These are phyloP conservation scores for Ptyas mucosa DNA, from an alignment of 2,113 vertebrate species.

Conservation along the genomic window DNA sequence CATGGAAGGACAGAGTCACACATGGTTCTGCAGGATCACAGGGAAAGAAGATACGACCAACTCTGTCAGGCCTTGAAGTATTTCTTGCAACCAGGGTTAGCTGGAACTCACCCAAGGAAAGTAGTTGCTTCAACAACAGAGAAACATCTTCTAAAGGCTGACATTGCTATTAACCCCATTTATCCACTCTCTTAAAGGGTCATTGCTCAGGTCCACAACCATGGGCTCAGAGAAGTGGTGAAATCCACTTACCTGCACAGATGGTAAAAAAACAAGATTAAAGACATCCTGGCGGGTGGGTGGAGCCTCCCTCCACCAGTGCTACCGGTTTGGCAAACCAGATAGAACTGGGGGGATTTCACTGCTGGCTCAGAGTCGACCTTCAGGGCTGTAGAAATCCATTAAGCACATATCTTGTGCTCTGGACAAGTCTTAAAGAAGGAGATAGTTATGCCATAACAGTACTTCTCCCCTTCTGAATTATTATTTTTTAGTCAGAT, in stretches of 20 bases:
- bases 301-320: too few species aligned
- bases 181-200: neutral
- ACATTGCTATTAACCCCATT: neutral
- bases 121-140: neutral
- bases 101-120: neutral
- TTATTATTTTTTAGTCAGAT: neutral
- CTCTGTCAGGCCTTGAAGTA: neutral
- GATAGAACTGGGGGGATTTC: too few species aligned
- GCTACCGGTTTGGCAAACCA: too few species aligned
- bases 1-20: neutral
- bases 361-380: neutral
- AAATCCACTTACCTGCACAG: too few species aligned
- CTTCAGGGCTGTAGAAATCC: neutral
- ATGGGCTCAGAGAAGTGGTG: neutral
- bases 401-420: neutral
- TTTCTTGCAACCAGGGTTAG: neutral
- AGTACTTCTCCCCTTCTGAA: neutral
- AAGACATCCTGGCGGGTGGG: too few species aligned
- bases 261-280: too few species aligned
- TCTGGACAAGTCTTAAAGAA: neutral
- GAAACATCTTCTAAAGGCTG: neutral
- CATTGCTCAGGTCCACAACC: neutral
- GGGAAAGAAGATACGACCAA: neutral
- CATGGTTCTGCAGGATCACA: neutral
- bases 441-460: neutral